Base-by-base conservation (phyloP, 2,797 vertebrate species). In the Tangara arthus region DNA sequence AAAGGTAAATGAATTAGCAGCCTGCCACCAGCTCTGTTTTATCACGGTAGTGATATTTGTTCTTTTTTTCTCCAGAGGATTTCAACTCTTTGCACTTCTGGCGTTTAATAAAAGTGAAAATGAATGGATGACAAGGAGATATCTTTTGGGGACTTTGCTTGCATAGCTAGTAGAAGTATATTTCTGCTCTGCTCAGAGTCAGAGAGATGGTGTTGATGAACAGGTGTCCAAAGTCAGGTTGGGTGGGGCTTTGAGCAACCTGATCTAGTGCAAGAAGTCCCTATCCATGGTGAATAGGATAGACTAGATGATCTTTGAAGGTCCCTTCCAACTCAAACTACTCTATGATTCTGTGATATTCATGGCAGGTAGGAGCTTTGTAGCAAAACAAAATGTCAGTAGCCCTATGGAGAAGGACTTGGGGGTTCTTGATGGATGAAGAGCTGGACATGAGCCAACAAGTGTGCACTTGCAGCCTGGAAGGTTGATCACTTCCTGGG, bases 381-480 rank as follows among this genome's bases (percentile, higher is more conserved):
- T 53, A 46, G 24, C 21, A 34, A 59, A 72, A 15, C 35, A 49
- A 56, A 42, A 42, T 10, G 44, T 11, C 28, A 18, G 7, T 34
- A 41, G 46, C 5, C 26, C 26, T 35, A 30, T 34, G 26, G 30
- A 47, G 61, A 32, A 47, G 34, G 30, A 53, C 47, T 23, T 66
- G 46, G 18, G 13, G 12, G 17, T 22, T 73, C 46, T 46, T 53
- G 26, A n/a, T 41, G 68, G 46, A 13, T 60, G 46, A 41, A 26
- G 27, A 47, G 30, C 21, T 81, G 69, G 46, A 46, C 17, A 5
- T 47, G 34, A 81, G 17, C 53, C 46, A 30, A 6, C 14, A 46
- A 46, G 17, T 26, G 14, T 15, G 6, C 0, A 1, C 39, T 59
- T 52, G 52, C 46, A 72, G 24, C 60, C 44, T 0, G 0, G 60